Conservation (phyloP, 1,140 invertebrate genomes). For the Muscidifurax raptorellus region DNA sequence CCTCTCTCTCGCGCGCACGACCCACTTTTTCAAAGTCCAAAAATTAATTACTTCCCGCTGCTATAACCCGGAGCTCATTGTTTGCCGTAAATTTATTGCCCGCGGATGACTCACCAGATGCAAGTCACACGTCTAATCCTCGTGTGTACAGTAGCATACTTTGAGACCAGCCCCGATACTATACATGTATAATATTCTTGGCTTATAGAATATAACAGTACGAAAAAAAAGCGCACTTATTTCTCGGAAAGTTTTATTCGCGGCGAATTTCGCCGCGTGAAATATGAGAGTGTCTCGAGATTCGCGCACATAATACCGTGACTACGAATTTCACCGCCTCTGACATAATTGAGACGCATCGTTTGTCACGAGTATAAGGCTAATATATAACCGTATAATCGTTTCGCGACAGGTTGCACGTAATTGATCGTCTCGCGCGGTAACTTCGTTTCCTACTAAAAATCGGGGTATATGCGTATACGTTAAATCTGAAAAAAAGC, state of each 20-base stretch:
- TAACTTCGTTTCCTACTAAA: background rate
- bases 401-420: background rate
- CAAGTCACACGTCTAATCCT: background rate
- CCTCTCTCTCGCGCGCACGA: background rate
- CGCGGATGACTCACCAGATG: background rate
- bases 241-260: background rate
- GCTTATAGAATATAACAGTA: no score
- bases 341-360: background rate
- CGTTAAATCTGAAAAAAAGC: background rate
- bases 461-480: no score
- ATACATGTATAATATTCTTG: no score
- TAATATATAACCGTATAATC: background rate
- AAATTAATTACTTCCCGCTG: background rate
- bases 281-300: background rate
- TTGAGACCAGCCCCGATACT: no score
- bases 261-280: background rate
- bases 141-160: background rate
- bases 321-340: background rate
- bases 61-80: background rate
- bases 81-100: conserved; percentile 9
- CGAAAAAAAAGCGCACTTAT: background rate
- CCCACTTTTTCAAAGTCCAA: background rate
- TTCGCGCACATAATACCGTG: background rate
- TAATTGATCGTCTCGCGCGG: background rate
- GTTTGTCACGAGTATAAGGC: background rate